Conservation (phyloP, 2,113 vertebrate species). For the Spea multiplicata region DNA sequence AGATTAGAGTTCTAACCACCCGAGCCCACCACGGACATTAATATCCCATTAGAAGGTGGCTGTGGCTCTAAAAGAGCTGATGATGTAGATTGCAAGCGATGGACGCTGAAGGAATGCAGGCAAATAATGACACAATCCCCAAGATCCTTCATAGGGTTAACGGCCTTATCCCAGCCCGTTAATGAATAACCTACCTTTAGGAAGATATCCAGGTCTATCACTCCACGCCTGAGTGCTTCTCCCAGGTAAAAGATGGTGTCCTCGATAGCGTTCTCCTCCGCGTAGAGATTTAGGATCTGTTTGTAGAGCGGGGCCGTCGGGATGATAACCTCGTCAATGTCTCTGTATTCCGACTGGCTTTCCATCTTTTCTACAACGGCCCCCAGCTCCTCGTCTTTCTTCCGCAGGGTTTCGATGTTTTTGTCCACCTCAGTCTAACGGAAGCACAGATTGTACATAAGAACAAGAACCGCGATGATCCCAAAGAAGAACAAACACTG, state of each 20-base stretch:
- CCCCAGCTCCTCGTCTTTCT: slow-evolving; percentile 94
- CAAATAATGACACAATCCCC: too few relatives aligned
- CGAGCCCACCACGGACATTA: too few relatives aligned
- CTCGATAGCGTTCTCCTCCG: slow-evolving; percentile 97
- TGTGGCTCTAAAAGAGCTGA: too few relatives aligned
- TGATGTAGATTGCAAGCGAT: not conserved
- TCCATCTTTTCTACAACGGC: slow-evolving; percentile 98
- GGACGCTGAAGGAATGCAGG: not conserved
- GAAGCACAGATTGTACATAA: not conserved
- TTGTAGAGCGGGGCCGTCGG: slow-evolving; percentile 96
- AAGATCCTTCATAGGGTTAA: too few relatives aligned
- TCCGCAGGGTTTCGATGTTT: slow-evolving; percentile 95
- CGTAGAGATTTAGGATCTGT: slow-evolving; percentile 96
- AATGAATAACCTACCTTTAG: slow-evolving; percentile 79
- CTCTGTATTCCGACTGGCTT: slow-evolving; percentile 96
- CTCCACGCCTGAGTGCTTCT: slow-evolving; percentile 89
- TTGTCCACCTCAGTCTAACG: slow-evolving; percentile 89
- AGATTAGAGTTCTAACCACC: too few relatives aligned
- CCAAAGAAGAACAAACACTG: too few relatives aligned
- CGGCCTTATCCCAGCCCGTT: not conserved
- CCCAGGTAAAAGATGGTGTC: slow-evolving; percentile 98
- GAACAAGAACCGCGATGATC: too few relatives aligned
- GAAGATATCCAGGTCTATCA: slow-evolving; percentile 97
- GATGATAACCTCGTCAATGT: slow-evolving; percentile 97
- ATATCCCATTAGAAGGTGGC: too few relatives aligned